Percentiles rank a stretch among this genome's conserved stretches.
Conservation (phyloP, 2,797 vertebrate species). For the Allobates femoralis region DNA sequence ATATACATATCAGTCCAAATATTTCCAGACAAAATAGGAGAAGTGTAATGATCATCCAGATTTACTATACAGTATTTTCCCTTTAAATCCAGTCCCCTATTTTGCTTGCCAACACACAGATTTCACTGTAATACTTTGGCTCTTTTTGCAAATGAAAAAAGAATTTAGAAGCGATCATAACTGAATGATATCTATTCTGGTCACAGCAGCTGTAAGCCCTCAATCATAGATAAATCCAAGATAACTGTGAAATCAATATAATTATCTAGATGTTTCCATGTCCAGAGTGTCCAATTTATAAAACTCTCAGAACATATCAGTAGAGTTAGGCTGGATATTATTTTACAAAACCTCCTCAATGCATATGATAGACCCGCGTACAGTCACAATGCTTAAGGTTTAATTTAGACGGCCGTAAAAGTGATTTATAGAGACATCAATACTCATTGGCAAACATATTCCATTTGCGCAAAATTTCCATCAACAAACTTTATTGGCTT, state of each 20-base stretch:
- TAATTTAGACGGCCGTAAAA: slow-evolving; percentile 46
- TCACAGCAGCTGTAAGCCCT: slow-evolving; percentile 61
- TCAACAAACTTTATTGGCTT: slow-evolving; percentile 57
- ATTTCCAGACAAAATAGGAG: background rate
- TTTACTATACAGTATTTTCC: slow-evolving; percentile 9
- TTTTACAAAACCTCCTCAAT: slow-evolving; percentile 56
- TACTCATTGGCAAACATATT: slow-evolving; percentile 56
- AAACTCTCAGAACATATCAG: slow-evolving; percentile 59
- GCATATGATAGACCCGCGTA: slow-evolving; percentile 30
- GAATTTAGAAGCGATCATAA: slow-evolving; percentile 42
- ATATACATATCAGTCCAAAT: background rate
- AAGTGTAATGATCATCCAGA: background rate
- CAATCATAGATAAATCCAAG: slow-evolving; percentile 63
- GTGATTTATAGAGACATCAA: slow-evolving; percentile 48
- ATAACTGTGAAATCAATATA: slow-evolving; percentile 64
- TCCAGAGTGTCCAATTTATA: slow-evolving; percentile 61
- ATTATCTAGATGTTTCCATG: slow-evolving; percentile 63
- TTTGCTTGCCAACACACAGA: slow-evolving; percentile 26
- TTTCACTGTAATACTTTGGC: slow-evolving; percentile 51
- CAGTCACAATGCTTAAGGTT: slow-evolving; percentile 32
- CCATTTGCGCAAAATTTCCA: slow-evolving; percentile 47
- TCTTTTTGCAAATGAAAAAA: slow-evolving; percentile 52
- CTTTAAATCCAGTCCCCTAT: background rate
- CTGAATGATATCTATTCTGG: slow-evolving; percentile 61
- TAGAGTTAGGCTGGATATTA: slow-evolving; percentile 52